phyloP scores from a whole-genome alignment of 2,888 invertebrate genomes.

The Pandemis heparana region DNA sequence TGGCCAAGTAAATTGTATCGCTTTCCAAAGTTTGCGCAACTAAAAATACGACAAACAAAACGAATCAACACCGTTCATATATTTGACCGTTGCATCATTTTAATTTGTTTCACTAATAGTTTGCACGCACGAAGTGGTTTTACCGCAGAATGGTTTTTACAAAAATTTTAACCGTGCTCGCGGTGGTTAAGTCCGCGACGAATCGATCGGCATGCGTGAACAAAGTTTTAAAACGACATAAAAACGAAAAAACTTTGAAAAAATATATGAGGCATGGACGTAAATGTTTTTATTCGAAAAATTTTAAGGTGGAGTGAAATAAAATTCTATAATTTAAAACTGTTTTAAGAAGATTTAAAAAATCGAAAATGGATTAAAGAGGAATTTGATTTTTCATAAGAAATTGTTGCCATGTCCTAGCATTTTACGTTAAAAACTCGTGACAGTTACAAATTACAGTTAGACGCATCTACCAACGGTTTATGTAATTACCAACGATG shows the following conservation, averaged over 20 bases:
- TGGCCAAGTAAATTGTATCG: conserved; percentile 37
- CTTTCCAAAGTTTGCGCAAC: conserved; percentile 42
- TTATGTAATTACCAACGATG: too few relatives aligned
- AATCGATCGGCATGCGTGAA: conserved; percentile 65
- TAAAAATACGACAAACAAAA: conserved; percentile 30
- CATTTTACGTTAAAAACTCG: too few relatives aligned
- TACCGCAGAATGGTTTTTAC: conserved; percentile 31
- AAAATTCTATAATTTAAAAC: too few relatives aligned
- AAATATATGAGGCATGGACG: neutral
- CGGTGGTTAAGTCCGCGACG: conserved; percentile 57
- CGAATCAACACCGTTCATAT: conserved; percentile 24
- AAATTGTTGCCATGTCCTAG: too few relatives aligned
- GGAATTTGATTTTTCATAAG: too few relatives aligned
- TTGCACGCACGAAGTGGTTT: conserved; percentile 62
- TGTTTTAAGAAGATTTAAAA: too few relatives aligned
- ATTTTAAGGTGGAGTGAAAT: too few relatives aligned
- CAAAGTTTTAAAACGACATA: conserved; percentile 34
- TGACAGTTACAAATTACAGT: too few relatives aligned
- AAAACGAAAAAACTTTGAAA: neutral
- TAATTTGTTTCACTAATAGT: conserved; percentile 51
- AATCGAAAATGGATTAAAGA: too few relatives aligned
- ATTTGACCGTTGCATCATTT: conserved; percentile 54
- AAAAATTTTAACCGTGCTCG: conserved; percentile 52
- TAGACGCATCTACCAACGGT: too few relatives aligned
- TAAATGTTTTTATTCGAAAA: too few relatives aligned